phyloP scores from a whole-genome alignment of 2,797 vertebrate genomes.

The Somateria mollissima region DNA sequence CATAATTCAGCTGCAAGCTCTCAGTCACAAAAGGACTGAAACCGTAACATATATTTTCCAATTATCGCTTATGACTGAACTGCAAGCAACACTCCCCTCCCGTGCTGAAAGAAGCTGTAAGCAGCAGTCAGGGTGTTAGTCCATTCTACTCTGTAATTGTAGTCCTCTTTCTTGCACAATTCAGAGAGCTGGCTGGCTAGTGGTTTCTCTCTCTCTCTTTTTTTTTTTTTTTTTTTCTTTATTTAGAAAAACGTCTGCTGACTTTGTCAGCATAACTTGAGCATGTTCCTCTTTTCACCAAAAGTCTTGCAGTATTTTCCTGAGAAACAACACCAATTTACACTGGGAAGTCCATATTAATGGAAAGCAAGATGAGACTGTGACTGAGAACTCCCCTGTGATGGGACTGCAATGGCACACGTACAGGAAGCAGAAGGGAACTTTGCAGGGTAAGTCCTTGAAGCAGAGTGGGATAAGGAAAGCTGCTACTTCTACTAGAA shows the following conservation, averaged over 20 bases:
- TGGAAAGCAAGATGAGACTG: neutral
- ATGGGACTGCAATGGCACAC: neutral
- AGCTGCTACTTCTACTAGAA: neutral
- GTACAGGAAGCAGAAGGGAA: neutral
- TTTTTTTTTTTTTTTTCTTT: neutral
- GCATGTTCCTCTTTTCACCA: conserved; percentile 2
- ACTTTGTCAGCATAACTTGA: neutral
- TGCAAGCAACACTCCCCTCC: neutral
- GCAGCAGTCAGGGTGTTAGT: conserved; percentile 35
- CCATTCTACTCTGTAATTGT: neutral
- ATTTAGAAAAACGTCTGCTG: conserved; percentile 14
- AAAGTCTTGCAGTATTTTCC: neutral
- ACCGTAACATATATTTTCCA: conserved; percentile 33
- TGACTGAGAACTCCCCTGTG: neutral
- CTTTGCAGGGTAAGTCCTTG: neutral
- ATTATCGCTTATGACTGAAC: conserved; percentile 38
- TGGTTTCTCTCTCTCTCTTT: neutral
- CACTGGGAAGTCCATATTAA: neutral
- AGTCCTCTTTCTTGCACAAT: neutral
- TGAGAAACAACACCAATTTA: neutral
- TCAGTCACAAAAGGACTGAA: conserved; percentile 8
- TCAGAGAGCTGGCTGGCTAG: neutral
- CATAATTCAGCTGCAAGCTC: neutral
- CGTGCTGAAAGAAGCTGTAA: conserved; percentile 34
- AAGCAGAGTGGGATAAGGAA: neutral